A percentile compares a stretch with the other conserved stretches of the same genome.
Evolutionary conservation across 1,140 invertebrate species (phyloP).

Genomic region (Drusus annulatus): DNA sequence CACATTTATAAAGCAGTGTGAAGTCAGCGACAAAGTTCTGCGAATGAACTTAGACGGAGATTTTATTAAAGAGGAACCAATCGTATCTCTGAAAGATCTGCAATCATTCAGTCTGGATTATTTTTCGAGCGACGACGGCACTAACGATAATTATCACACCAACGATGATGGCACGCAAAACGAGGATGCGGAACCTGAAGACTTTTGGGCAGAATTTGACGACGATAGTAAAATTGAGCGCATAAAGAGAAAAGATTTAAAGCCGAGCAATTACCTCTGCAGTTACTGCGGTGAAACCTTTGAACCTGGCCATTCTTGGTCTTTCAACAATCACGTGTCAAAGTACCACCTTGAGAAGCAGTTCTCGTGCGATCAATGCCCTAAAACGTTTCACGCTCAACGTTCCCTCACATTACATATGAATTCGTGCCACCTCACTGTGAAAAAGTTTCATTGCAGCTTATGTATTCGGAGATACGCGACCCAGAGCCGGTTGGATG

Average conservation of each 20-base stretch:
- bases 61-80: background rate
- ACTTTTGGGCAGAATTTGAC: background rate
- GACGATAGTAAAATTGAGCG: no score
- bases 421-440: background rate
- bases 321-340: background rate
- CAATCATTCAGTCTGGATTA: background rate
- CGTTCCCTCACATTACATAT: background rate
- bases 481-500: no score
- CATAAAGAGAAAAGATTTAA: no score
- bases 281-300: slow-evolving; percentile 7
- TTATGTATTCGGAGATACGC: no score
- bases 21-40: slow-evolving; percentile 12
- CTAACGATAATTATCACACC: background rate
- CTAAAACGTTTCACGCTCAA: slow-evolving; percentile 4
- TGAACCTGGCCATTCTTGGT: background rate
- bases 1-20: slow-evolving; percentile 17
- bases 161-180: no score
- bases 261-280: background rate
- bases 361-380: slow-evolving; percentile 18
- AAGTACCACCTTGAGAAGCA: slow-evolving; percentile 2
- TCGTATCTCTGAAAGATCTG: background rate
- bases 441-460: no score
- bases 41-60: background rate
- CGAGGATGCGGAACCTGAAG: background rate
- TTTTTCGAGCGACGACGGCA: background rate